These are phyloP conservation scores for Cryptotermes secundus DNA, from an alignment of 1,140 invertebrate species.

Conservation along the genomic window DNA sequence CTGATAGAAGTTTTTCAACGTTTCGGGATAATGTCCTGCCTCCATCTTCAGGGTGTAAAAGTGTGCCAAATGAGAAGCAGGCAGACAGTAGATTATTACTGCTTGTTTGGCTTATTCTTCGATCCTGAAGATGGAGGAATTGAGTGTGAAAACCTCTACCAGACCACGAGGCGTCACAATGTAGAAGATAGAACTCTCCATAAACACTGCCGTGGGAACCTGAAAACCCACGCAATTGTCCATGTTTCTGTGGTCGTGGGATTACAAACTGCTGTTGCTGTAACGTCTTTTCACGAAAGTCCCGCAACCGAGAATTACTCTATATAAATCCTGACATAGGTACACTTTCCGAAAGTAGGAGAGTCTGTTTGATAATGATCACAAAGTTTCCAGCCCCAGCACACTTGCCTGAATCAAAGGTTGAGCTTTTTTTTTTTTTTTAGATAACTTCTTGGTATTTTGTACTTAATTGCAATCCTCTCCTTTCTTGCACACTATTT, in stretches of 20 bases:
- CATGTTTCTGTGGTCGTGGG: background rate
- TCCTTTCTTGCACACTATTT: background rate
- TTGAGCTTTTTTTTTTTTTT: background rate
- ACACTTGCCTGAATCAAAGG: slow-evolving; percentile 21
- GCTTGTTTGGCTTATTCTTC: too few species aligned
- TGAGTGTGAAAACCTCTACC: too few species aligned
- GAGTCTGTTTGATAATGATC: background rate
- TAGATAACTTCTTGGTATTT: slow-evolving; percentile 11
- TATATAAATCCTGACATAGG: background rate
- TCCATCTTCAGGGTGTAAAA: too few species aligned
- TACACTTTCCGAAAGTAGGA: background rate
- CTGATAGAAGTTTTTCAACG: too few species aligned
- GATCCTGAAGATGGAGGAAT: too few species aligned
- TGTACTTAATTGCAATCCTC: background rate
- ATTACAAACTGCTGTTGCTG: background rate
- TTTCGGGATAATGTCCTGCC: too few species aligned
- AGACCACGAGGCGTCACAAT: too few species aligned
- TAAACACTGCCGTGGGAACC: too few species aligned
- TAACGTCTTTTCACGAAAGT: background rate
- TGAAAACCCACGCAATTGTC: too few species aligned
- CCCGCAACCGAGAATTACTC: background rate
- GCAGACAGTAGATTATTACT: too few species aligned
- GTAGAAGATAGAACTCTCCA: too few species aligned
- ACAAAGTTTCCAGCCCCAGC: background rate
- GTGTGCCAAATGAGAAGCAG: too few species aligned